Base-by-base conservation (phyloP, 2,113 vertebrate genomes). In the Apeltes quadracus region DNA sequence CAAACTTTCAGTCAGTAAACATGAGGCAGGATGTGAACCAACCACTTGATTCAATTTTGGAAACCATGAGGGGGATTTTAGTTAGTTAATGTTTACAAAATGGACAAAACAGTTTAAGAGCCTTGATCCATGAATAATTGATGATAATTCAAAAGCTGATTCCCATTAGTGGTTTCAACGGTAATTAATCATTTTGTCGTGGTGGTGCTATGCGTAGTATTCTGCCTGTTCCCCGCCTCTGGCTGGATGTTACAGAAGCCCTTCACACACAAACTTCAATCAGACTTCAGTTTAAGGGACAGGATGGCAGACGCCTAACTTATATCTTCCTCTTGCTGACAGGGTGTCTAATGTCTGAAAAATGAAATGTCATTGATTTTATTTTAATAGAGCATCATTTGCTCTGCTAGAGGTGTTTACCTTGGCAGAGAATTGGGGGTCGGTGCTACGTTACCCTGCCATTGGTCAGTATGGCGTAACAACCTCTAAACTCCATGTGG, bases 61-160 rank as follows among this genome's bases (percentile, higher is more conserved):
- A 57, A 84, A 71, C 34, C 46, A 73, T 56, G 27, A 79, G 70
- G 79, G 61, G 74, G 66, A 82, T 83, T 74, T 82, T 69, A 89
- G 67, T 89, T 83, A 64, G 72, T 87, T 88, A 81, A 65, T 90
- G 81, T 89, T 91, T 89, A 90, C 81, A 83, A 87, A 84, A 81
- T 69, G 64, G 77, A 83, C 79, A 83, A 88, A 91, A 87, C 88
- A 83, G 76, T 89, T 86, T 59, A 61, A 86, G 82, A 74, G 81
- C 63, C 75, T 56, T 63, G 51, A 54, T 43, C 64, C 75, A 67
- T 92, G 85, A 93, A 92, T 90, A 93, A 92, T 63, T 48, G 83
- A 86, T 91, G 84, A 87, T 91, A 85, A 89, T 93, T 92, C 71
- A 82, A 91, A 93, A 86, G 83, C 90, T 84, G 82, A 91, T 86